phyloP scores from a whole-genome alignment of 2,113 vertebrate genomes.

The Malurus cyaneus region DNA sequence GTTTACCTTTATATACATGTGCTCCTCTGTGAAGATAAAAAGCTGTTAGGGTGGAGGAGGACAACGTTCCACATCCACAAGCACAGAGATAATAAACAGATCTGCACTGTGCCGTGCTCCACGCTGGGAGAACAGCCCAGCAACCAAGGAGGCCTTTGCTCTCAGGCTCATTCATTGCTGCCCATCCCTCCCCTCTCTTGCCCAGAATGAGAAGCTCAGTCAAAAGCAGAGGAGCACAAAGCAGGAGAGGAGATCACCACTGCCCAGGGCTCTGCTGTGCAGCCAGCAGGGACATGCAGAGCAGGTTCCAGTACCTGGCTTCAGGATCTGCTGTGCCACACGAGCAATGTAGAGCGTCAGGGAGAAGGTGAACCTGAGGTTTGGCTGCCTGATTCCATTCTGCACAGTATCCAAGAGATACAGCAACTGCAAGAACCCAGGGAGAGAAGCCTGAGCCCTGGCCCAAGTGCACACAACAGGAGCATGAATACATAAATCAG shows the following conservation, averaged over 20 bases:
- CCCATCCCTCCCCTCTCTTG: neutral
- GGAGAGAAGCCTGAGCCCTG: neutral
- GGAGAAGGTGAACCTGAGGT: constrained; percentile 83
- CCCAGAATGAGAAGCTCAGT: neutral
- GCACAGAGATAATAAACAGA: rapidly evolving
- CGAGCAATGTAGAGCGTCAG: constrained; percentile 82
- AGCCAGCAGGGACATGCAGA: neutral
- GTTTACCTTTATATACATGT: constrained; percentile 91
- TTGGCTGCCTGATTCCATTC: constrained; percentile 83
- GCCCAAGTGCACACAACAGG: neutral
- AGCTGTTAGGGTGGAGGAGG: neutral
- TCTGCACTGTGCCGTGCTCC: neutral
- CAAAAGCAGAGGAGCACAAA: rapidly evolving
- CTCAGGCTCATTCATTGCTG: neutral
- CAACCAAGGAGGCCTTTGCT: neutral
- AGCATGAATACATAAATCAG: neutral
- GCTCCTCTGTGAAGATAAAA: constrained; percentile 81
- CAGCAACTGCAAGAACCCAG: constrained; percentile 77
- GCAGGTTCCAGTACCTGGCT: constrained; percentile 77
- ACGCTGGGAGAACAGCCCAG: neutral
- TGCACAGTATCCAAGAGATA: constrained; percentile 89
- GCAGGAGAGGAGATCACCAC: neutral
- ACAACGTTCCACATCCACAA: neutral
- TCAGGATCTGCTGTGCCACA: constrained; percentile 87
- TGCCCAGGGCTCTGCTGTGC: neutral